Conservation (phyloP, 2,888 invertebrate species). For the Synergus umbraculus region DNA sequence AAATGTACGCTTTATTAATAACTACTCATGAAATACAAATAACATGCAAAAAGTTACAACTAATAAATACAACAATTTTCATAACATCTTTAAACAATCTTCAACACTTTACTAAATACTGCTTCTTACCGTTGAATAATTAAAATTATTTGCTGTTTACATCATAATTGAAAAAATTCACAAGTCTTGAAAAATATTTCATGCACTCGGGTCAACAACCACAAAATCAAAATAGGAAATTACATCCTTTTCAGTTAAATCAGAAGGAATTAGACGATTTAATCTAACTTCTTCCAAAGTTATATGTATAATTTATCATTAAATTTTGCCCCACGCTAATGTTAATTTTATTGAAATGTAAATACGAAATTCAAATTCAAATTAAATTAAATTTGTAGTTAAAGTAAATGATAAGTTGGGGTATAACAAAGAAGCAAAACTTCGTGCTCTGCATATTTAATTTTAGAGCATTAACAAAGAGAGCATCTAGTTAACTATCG, state of each 20-base stretch:
- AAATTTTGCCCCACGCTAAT: not conserved
- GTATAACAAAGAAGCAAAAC: not conserved
- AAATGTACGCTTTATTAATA: not conserved
- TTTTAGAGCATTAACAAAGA: not conserved
- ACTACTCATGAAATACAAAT: not conserved
- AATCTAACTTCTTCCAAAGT: not conserved
- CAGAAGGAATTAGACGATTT: not conserved
- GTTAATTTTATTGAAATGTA: not conserved
- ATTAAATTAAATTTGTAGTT: not conserved
- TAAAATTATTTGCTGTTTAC: not conserved
- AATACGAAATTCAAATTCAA: not conserved
- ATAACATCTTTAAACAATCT: constrained; percentile 12
- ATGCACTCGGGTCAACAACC: not conserved
- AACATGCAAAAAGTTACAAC: not conserved
- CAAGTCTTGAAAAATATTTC: not conserved
- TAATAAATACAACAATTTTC: not conserved
- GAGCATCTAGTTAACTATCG: not conserved
- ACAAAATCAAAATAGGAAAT: not conserved
- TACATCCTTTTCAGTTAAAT: not conserved
- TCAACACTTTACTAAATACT: constrained; percentile 21
- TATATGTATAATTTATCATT: not conserved
- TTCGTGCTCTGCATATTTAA: not conserved
- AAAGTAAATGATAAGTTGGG: not conserved
- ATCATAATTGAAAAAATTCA: not conserved
- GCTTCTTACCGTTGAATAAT: not conserved